Evolutionary conservation across 30 jellyfish, hydroid and myxozoan genomes (phyloP).

Genomic region (Aurelia coerulea): DNA sequence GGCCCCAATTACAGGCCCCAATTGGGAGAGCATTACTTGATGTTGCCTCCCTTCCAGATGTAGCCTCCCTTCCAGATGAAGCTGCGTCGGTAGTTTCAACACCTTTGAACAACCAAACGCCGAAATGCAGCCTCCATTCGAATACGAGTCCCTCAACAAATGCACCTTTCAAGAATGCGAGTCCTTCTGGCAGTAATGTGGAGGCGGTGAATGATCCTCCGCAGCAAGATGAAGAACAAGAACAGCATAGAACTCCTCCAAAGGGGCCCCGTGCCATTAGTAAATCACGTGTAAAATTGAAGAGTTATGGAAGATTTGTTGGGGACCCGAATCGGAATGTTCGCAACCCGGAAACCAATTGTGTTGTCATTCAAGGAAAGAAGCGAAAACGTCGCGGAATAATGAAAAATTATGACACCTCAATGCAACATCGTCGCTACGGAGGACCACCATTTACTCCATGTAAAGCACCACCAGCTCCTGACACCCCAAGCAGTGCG

Average conservation of each 20-base stretch:
- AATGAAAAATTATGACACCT: not conserved
- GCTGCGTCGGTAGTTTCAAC: not conserved
- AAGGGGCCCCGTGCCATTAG: not conserved
- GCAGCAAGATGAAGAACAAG: not conserved
- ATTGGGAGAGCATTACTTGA: not conserved
- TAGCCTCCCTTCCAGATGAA: not conserved
- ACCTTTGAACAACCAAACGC: not conserved
- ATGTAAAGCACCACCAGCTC: slow-evolving; percentile 87
- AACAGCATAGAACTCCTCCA: not conserved
- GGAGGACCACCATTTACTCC: slow-evolving; percentile 98
- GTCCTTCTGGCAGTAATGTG: not conserved
- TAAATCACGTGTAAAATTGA: slow-evolving; percentile 1
- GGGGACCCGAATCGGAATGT: slow-evolving; percentile 53
- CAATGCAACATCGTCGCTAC: slow-evolving; percentile 59
- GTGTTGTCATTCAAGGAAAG: slow-evolving; percentile 57
- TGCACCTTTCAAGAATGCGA: not conserved
- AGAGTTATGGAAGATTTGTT: slow-evolving; percentile 6
- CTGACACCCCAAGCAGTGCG: slow-evolving; percentile 86
- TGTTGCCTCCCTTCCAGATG: not conserved
- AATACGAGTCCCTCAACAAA: not conserved
- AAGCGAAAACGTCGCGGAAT: slow-evolving; percentile 26
- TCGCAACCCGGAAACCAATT: slow-evolving; percentile 51
- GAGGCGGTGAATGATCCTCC: slow-evolving; percentile 10
- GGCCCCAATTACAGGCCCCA: not conserved
- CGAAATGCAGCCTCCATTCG: slow-evolving; percentile 2